These are phyloP conservation scores for Poeciliopsis retropinna DNA, from an alignment of 2,113 vertebrate species.

Conservation along the genomic window DNA sequence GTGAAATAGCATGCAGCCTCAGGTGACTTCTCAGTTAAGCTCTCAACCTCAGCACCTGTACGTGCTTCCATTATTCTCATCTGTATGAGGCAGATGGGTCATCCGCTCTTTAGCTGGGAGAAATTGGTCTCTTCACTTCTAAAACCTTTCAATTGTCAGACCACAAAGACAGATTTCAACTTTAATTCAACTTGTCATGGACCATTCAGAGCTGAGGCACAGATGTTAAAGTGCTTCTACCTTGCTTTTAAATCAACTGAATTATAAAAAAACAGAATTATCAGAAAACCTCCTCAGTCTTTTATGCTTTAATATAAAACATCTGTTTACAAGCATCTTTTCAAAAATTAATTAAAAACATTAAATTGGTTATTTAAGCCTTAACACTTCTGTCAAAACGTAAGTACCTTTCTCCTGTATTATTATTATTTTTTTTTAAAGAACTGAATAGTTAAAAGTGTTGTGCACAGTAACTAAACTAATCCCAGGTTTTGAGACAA, in stretches of 20 bases:
- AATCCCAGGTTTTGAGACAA: too few species aligned
- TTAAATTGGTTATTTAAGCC: background rate
- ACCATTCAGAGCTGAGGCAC: background rate
- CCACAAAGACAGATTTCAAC: background rate
- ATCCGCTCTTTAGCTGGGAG: background rate
- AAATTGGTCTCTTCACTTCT: too few species aligned
- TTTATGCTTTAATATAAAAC: background rate
- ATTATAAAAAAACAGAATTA: background rate
- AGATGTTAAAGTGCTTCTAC: background rate
- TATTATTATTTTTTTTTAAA: too few species aligned
- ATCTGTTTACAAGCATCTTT: background rate
- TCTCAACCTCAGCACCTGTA: background rate
- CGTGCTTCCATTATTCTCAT: background rate
- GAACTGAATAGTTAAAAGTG: too few species aligned
- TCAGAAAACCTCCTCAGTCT: background rate
- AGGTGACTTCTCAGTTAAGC: too few species aligned
- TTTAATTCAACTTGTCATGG: background rate
- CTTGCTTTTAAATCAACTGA: background rate
- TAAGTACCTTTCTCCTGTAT: too few species aligned
- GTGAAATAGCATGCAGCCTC: background rate
- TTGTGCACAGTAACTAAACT: too few species aligned
- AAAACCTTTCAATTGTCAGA: background rate
- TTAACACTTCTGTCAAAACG: too few species aligned
- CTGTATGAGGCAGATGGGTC: background rate
- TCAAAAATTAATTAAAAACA: background rate